Conservation (phyloP, 2,113 vertebrate species). For the Origma solitaria region DNA sequence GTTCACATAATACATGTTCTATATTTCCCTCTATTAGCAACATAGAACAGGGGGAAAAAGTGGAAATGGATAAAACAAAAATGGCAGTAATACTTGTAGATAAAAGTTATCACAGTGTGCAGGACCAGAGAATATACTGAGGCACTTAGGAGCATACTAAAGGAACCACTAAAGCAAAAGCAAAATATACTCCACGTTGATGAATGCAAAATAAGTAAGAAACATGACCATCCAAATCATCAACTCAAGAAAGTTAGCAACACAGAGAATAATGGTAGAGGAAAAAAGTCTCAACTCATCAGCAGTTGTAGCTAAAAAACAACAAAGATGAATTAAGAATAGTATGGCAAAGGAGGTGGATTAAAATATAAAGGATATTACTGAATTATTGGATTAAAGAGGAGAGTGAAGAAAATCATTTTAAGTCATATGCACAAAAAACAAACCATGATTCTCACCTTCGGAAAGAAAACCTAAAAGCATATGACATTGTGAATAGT, state of each 20-base stretch:
- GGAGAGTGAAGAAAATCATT: not conserved
- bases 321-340: not conserved
- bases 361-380: not conserved
- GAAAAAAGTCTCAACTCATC: not conserved
- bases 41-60: not conserved
- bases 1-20: not conserved
- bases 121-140: not conserved
- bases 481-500: not conserved
- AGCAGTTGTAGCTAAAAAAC: not conserved
- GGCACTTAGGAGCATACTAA: not conserved
- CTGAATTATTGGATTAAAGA: not conserved
- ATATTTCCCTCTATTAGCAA: not conserved
- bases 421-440: not conserved
- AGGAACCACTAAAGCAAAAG: not conserved
- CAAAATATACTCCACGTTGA: not conserved
- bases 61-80: not conserved
- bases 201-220: not conserved
- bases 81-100: not conserved
- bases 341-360: not conserved
- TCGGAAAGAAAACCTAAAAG: not conserved
- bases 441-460: rapidly evolving
- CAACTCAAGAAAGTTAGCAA: not conserved
- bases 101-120: not conserved
- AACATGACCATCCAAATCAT: not conserved
- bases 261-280: not conserved